These are phyloP conservation scores for Zeus faber DNA, from an alignment of 2,113 vertebrate species.

Conservation along the genomic window DNA sequence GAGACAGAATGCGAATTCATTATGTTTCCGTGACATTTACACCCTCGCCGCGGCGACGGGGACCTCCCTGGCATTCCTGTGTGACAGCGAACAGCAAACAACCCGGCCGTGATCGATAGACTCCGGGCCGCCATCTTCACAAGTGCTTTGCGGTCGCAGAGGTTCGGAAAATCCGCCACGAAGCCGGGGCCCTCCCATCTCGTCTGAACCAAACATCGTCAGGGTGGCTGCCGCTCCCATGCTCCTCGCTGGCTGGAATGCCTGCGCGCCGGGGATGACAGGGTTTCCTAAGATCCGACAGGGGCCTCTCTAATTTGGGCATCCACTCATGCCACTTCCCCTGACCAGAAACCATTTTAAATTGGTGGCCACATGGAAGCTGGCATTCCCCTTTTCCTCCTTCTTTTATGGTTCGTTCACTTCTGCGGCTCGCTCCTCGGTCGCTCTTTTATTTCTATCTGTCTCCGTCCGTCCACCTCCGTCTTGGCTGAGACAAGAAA, in stretches of 20 bases:
- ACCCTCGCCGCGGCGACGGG: slow-evolving; percentile 17
- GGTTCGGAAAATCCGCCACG: slow-evolving; percentile 64
- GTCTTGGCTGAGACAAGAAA: slow-evolving; percentile 39
- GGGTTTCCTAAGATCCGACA: slow-evolving; percentile 59
- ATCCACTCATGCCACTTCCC: slow-evolving; percentile 67
- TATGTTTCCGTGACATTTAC: not conserved
- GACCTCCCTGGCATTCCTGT: slow-evolving; percentile 52
- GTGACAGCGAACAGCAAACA: slow-evolving; percentile 58
- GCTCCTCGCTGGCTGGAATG: slow-evolving; percentile 49
- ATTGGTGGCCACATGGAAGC: slow-evolving; percentile 55
- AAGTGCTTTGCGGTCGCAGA: slow-evolving; percentile 56
- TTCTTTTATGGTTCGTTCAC: slow-evolving; percentile 46
- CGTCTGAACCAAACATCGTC: slow-evolving; percentile 51
- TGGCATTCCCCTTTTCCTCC: slow-evolving; percentile 62
- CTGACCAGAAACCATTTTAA: slow-evolving; percentile 72
- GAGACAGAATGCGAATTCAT: not conserved
- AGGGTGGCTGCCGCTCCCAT: slow-evolving; percentile 56
- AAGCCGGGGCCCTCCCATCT: slow-evolving; percentile 61
- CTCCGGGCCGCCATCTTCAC: slow-evolving; percentile 37
- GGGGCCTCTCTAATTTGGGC: slow-evolving; percentile 72
- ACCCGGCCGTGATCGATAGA: slow-evolving; percentile 44
- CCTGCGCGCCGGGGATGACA: slow-evolving; percentile 59
- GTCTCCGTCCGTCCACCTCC: slow-evolving; percentile 42
- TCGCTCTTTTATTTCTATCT: slow-evolving; percentile 28
- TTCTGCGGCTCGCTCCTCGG: slow-evolving; percentile 33